Evolutionary conservation across 2,797 vertebrate species (phyloP).

Genomic region (Ataeniobius toweri): DNA sequence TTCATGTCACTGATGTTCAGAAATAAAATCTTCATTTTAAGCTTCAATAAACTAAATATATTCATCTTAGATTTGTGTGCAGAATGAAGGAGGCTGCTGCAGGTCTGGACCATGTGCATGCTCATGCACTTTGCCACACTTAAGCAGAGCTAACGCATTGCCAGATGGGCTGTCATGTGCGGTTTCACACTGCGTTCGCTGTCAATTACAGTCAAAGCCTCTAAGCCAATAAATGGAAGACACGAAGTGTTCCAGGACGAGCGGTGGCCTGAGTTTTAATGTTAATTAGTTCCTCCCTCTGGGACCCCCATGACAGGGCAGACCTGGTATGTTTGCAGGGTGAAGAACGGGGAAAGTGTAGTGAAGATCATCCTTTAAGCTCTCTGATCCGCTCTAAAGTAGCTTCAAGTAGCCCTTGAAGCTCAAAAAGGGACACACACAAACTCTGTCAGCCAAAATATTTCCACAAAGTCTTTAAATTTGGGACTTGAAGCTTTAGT

Average conservation of each 20-base stretch:
- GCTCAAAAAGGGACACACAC: background rate
- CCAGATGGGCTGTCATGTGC: constrained; percentile 3
- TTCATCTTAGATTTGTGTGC: background rate
- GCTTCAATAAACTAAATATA: background rate
- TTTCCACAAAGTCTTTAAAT: background rate
- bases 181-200: constrained; percentile 15
- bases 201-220: constrained; percentile 6
- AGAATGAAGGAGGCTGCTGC: background rate
- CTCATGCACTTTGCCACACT: background rate
- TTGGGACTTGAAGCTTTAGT: background rate
- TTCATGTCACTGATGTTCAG: background rate
- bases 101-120: background rate
- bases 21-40: background rate
- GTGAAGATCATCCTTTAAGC: constrained; percentile 1
- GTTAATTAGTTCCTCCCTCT: background rate
- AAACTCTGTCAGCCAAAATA: background rate
- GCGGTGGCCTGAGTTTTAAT: background rate
- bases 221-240: background rate
- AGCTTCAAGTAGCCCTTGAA: background rate
- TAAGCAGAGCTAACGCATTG: constrained; percentile 17
- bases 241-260: background rate
- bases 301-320: background rate
- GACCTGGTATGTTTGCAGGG: background rate
- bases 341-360: background rate
- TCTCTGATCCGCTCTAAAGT: background rate